Conservation (phyloP, 2,797 vertebrate genomes). For the Labeo calbasu region DNA sequence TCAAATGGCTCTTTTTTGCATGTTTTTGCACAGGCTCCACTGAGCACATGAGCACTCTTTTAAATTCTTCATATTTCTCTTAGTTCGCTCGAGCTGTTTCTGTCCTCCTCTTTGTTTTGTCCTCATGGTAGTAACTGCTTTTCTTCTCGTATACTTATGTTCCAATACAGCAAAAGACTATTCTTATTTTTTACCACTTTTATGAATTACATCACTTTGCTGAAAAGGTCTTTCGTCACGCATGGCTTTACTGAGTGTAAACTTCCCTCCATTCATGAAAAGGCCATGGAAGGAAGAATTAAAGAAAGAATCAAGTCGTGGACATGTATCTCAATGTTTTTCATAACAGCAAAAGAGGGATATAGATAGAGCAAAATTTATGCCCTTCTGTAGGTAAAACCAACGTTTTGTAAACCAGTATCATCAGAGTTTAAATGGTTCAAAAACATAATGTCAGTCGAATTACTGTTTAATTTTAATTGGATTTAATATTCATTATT, state of each 20-base stretch:
- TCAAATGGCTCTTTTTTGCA: conserved; percentile 44
- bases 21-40: conserved; percentile 57
- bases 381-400: background rate
- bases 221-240: conserved; percentile 59
- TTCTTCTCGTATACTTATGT: conserved; percentile 50
- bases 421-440: background rate
- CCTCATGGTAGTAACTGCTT: conserved; percentile 24
- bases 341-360: conserved; percentile 10
- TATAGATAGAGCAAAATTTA: background rate
- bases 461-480: background rate
- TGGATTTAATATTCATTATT: background rate
- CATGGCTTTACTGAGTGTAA: conserved; percentile 61
- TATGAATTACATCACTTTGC: conserved; percentile 40
- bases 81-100: conserved; percentile 55
- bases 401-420: background rate
- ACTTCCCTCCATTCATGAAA: conserved; percentile 53
- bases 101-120: conserved; percentile 51
- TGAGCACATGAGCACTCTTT: conserved; percentile 17
- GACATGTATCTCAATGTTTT: conserved; percentile 12
- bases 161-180: conserved; percentile 45
- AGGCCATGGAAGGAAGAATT: conserved; percentile 60
- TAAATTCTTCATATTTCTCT: conserved; percentile 50
- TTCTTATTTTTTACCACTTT: background rate
- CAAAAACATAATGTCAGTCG: background rate
- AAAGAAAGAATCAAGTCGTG: conserved; percentile 77